These are phyloP conservation scores for Polypedilum vanderplanki DNA, from an alignment of 1,140 invertebrate species.

Conservation along the genomic window DNA sequence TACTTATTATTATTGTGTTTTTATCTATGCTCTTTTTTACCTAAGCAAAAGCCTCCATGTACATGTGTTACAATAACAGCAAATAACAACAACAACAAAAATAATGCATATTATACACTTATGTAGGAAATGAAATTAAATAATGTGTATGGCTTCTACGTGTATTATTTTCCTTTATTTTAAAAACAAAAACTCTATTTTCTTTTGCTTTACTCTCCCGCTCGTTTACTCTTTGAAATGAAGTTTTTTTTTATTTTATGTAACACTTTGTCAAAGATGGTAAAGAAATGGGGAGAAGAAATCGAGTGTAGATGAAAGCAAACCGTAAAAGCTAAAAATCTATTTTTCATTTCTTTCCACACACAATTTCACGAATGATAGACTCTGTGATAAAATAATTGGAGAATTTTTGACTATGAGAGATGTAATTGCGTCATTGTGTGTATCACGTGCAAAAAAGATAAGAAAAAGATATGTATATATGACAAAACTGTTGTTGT, in stretches of 20 bases:
- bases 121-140: constrained; percentile 19
- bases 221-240: background rate
- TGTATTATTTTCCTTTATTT: constrained; percentile 5
- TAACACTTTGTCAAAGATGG: constrained; percentile 1
- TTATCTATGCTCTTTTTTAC: background rate
- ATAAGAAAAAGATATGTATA: background rate
- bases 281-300: constrained; percentile 1
- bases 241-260: background rate
- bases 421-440: background rate
- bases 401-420: background rate
- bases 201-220: too few species aligned
- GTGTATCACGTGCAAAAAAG: background rate
- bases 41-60: background rate
- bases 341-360: too few species aligned
- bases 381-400: constrained; percentile 15
- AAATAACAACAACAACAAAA: background rate
- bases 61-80: background rate
- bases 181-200: background rate
- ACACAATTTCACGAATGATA: constrained; percentile 3
- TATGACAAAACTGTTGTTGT: too few species aligned
- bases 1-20: background rate
- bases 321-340: too few species aligned
- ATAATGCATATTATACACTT: constrained; percentile 19
- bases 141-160: constrained; percentile 16
- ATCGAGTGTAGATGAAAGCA: background rate